phyloP scores from a whole-genome alignment of 2,888 invertebrate species.

The Heliconius hortense region DNA sequence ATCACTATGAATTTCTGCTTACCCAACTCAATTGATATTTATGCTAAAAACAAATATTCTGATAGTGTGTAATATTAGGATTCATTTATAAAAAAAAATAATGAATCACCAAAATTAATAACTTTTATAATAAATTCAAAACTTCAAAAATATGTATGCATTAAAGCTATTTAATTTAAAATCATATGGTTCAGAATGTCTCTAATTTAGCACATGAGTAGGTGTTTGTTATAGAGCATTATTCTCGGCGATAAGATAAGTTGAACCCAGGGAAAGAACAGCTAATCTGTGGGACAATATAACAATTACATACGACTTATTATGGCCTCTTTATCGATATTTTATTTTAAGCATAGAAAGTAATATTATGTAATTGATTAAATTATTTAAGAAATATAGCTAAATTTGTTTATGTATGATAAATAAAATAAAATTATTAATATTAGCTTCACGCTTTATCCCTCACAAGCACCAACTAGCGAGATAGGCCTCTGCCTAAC shows the following conservation, averaged over 20 bases:
- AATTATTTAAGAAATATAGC: background rate
- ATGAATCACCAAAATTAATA: too few species aligned
- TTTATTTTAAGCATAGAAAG: too few species aligned
- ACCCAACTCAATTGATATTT: background rate
- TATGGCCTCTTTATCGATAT: too few species aligned
- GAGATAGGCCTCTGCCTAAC: too few species aligned
- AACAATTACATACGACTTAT: background rate
- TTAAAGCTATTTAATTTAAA: background rate
- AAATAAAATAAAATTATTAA: too few species aligned
- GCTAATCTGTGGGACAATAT: conserved; percentile 4
- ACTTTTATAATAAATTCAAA: too few species aligned
- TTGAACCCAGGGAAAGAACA: background rate
- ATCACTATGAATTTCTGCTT: background rate
- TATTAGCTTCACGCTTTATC: background rate
- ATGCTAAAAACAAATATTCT: too few species aligned
- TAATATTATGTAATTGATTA: too few species aligned
- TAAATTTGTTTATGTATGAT: background rate
- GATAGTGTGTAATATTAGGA: too few species aligned
- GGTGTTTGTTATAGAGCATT: background rate
- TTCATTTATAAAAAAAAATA: too few species aligned
- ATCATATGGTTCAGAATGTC: background rate
- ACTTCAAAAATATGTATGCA: background rate
- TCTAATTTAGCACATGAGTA: too few species aligned
- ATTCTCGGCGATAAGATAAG: conserved; percentile 23
- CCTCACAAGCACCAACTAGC: background rate